These are phyloP conservation scores for Channallabes apus DNA, from an alignment of 2,797 vertebrate genomes.

Conservation along the genomic window DNA sequence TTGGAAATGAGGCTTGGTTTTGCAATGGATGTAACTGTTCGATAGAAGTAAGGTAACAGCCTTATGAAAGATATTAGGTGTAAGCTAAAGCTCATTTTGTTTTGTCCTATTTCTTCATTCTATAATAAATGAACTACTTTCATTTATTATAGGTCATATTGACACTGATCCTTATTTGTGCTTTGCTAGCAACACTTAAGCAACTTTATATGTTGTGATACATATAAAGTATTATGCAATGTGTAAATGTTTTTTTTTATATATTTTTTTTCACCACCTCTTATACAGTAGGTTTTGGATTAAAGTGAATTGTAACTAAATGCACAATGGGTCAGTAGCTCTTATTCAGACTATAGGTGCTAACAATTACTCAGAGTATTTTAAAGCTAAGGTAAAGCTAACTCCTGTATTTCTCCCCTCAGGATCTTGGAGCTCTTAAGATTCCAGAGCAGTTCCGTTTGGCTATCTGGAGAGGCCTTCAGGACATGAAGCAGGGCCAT, in stretches of 20 bases:
- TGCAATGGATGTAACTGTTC: not conserved
- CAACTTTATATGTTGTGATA: not conserved
- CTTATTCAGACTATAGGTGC: not conserved
- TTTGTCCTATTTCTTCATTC: not conserved
- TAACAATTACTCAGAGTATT: not conserved
- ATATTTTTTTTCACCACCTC: not conserved
- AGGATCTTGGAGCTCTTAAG: slow-evolving; percentile 95
- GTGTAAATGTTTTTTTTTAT: not conserved
- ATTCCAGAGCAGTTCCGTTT: slow-evolving; percentile 93
- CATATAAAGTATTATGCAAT: too few relatives aligned
- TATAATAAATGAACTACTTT: not conserved
- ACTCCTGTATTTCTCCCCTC: slow-evolving; percentile 27
- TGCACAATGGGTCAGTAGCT: not conserved
- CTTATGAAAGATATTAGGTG: not conserved
- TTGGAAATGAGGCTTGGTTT: not conserved
- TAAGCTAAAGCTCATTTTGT: not conserved
- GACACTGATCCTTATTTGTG: not conserved
- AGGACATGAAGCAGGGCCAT: slow-evolving; percentile 92
- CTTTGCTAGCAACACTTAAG: not conserved
- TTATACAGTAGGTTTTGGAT: not conserved
- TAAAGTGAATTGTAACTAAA: slow-evolving; percentile 5
- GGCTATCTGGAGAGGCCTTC: slow-evolving; percentile 93
- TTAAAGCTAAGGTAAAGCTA: not conserved
- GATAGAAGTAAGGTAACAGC: not conserved
- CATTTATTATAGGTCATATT: not conserved